These are phyloP conservation scores for Habrosyne pyritoides DNA, from an alignment of 2,888 invertebrate species.

Conservation along the genomic window DNA sequence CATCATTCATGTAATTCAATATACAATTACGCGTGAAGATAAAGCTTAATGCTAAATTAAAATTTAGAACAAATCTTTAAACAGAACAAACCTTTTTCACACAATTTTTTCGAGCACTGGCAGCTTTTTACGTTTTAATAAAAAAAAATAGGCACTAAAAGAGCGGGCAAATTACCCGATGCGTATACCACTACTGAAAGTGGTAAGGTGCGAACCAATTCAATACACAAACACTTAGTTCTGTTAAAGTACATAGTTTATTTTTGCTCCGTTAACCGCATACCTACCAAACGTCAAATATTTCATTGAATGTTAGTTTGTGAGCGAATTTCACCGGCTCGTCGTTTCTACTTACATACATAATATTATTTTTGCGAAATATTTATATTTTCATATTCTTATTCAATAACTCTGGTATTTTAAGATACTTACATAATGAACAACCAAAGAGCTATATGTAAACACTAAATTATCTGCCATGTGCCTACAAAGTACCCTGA, in stretches of 20 bases:
- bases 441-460: too few relatives aligned
- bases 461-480: too few relatives aligned
- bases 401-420: too few relatives aligned
- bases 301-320: conserved; percentile 43
- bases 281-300: conserved; percentile 41
- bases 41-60: neutral
- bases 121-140: conserved; percentile 11
- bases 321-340: conserved; percentile 20
- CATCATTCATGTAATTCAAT: conserved; percentile 21
- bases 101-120: conserved; percentile 7
- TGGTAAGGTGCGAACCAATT: conserved; percentile 68
- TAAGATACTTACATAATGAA: too few relatives aligned
- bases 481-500: too few relatives aligned
- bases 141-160: conserved; percentile 29
- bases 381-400: too few relatives aligned
- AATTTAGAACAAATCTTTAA: conserved; percentile 13
- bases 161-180: conserved; percentile 59
- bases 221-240: neutral
- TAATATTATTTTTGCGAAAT: conserved; percentile 11
- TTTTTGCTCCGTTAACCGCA: conserved; percentile 65
- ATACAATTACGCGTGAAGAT: neutral
- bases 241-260: conserved; percentile 52
- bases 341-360: neutral
- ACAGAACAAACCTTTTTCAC: conserved; percentile 11
- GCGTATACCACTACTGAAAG: conserved; percentile 61